Conservation (phyloP, 1,140 invertebrate species). For the Popillia japonica region DNA sequence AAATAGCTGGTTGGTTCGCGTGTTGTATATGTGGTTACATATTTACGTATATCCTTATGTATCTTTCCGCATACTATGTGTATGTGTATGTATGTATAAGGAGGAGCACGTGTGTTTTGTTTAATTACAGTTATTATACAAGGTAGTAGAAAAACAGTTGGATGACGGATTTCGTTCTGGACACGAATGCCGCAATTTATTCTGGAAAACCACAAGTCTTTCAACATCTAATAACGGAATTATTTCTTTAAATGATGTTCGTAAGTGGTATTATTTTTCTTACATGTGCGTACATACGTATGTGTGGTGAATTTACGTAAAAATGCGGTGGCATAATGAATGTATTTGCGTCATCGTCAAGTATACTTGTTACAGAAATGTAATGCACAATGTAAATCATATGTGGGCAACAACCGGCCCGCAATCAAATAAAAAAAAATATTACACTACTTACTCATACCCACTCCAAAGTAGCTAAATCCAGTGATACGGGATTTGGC, state of each 20-base stretch:
- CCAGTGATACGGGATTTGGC: too few relatives aligned
- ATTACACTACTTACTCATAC: too few relatives aligned
- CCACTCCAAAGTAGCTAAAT: too few relatives aligned
- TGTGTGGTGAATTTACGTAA: too few relatives aligned
- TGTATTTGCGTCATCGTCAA: too few relatives aligned
- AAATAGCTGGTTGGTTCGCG: background rate
- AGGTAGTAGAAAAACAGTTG: conserved; percentile 5
- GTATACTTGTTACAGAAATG: too few relatives aligned
- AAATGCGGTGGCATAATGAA: too few relatives aligned
- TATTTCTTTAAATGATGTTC: background rate
- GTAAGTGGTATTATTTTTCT: too few relatives aligned
- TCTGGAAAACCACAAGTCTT: background rate
- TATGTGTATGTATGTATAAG: background rate
- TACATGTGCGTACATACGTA: too few relatives aligned
- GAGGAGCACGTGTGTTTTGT: conserved; percentile 5
- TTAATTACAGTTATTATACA: conserved; percentile 16
- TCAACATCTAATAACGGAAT: conserved; percentile 7
- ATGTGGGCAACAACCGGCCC: too few relatives aligned
- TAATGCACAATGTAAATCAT: too few relatives aligned
- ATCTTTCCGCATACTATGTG: background rate
- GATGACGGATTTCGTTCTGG: background rate
- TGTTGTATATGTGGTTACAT: background rate
- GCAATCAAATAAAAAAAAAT: too few relatives aligned
- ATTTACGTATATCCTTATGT: background rate
- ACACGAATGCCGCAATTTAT: conserved; percentile 4